These are phyloP conservation scores for Xiphophorus maculatus DNA, from an alignment of 2,113 vertebrate genomes.

Conservation along the genomic window DNA sequence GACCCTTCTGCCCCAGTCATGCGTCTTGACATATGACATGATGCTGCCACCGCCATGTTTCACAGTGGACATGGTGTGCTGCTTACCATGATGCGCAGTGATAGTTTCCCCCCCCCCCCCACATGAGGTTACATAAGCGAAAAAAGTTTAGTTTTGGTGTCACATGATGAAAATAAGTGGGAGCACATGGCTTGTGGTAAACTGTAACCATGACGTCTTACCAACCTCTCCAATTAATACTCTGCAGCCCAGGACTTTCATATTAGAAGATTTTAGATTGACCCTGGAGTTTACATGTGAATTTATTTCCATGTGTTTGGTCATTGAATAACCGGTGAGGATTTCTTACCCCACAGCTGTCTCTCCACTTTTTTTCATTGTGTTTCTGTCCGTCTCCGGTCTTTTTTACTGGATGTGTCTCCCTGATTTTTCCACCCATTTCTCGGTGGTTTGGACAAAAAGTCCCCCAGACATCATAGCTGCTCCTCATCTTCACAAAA, in stretches of 20 bases:
- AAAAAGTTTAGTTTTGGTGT: too few species aligned
- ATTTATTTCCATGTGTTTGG: not conserved
- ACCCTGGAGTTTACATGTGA: not conserved
- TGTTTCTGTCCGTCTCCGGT: not conserved
- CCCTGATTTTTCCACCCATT: not conserved
- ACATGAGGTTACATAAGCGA: too few species aligned
- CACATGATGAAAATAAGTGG: too few species aligned
- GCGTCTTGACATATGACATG: too few species aligned
- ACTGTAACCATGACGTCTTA: too few species aligned
- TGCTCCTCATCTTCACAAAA: conserved; percentile 38
- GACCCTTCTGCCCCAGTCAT: too few species aligned
- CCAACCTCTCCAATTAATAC: not conserved
- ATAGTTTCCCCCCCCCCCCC: too few species aligned
- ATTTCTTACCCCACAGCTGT: not conserved
- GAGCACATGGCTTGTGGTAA: not conserved
- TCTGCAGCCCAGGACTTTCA: not conserved
- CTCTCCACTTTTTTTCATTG: not conserved
- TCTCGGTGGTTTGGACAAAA: not conserved
- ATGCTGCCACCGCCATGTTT: too few species aligned
- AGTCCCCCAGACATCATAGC: conserved; percentile 45
- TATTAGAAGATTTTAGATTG: not conserved
- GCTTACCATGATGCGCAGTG: too few species aligned
- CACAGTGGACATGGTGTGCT: too few species aligned
- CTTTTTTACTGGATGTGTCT: not conserved
- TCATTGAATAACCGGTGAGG: not conserved